Percentiles rank a stretch among this genome's conserved stretches.
phyloP scores from a whole-genome alignment of 2,888 invertebrate species.

The Entomobrya proxima region DNA sequence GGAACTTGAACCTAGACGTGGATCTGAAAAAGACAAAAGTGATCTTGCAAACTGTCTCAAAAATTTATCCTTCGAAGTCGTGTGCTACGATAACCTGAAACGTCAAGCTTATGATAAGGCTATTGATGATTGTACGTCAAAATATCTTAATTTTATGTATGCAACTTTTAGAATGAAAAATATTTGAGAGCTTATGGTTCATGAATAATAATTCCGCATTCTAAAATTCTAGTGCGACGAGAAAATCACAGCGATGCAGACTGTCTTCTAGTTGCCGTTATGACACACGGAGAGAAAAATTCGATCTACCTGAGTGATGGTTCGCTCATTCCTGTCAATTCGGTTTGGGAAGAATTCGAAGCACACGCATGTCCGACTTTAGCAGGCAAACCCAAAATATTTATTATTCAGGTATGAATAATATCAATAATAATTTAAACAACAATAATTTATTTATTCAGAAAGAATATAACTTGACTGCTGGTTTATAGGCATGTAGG shows the following conservation, averaged over 20 bases:
- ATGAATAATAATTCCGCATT: too few relatives aligned
- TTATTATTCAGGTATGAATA: conserved; percentile 72
- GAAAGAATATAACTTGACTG: neutral
- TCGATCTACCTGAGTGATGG: conserved; percentile 72
- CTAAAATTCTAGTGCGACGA: conserved; percentile 55
- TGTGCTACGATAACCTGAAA: conserved; percentile 61
- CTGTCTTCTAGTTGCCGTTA: conserved; percentile 71
- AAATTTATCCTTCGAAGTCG: conserved; percentile 70
- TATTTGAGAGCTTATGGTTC: too few relatives aligned
- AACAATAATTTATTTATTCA: neutral
- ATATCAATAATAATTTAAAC: neutral
- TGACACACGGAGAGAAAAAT: conserved; percentile 74
- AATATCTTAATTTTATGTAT: neutral
- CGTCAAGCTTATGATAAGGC: conserved; percentile 58
- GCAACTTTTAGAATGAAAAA: too few relatives aligned
- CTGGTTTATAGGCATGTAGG: conserved; percentile 69
- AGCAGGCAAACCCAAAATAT: conserved; percentile 87
- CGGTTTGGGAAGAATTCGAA: conserved; percentile 73
- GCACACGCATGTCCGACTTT: conserved; percentile 84
- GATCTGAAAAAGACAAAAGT: conserved; percentile 71
- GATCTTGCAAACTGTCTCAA: conserved; percentile 67
- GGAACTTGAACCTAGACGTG: conserved; percentile 62
- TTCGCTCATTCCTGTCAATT: conserved; percentile 70
- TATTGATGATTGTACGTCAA: conserved; percentile 65
- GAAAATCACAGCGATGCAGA: conserved; percentile 72